A percentile compares a stretch with the other conserved stretches of the same genome.
Evolutionary conservation across 2,113 vertebrate species (phyloP).

Genomic region (Protomyctophum bolini): DNA sequence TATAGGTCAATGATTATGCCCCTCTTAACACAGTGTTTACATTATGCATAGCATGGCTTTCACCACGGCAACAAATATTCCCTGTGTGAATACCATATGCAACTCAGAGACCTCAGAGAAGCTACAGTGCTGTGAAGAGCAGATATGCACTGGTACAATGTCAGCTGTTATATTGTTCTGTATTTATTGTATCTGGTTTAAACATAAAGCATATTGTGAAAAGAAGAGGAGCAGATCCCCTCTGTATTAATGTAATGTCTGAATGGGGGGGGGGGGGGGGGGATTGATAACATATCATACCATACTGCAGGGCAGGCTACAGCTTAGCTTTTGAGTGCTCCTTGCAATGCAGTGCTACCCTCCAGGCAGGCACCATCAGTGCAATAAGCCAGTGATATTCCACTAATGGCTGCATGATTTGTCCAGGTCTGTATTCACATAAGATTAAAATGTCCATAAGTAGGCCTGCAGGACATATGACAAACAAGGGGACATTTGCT

Average conservation of each 20-base stretch:
- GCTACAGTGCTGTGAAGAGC: background rate
- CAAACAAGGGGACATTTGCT: background rate
- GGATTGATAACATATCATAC: conserved; percentile 23
- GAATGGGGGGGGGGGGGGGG: conserved; percentile 8
- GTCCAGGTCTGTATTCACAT: conserved; percentile 49
- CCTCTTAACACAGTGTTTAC: conserved; percentile 34
- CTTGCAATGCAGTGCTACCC: conserved; percentile 1
- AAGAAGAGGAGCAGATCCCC: background rate
- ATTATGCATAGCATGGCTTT: conserved; percentile 40
- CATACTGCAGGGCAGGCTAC: conserved; percentile 25
- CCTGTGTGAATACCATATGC: conserved; percentile 20
- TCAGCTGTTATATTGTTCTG: conserved; percentile 12
- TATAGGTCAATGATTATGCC: conserved; percentile 59
- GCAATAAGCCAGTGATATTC: conserved; percentile 55
- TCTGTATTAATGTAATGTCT: background rate
- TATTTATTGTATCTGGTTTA: background rate
- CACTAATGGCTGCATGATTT: conserved; percentile 41
- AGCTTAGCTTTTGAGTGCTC: conserved; percentile 55
- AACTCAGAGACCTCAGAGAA: conserved; percentile 4
- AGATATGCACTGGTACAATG: conserved; percentile 13
- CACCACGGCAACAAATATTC: conserved; percentile 2
- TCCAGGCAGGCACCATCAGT: conserved; percentile 24
- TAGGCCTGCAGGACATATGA: background rate
- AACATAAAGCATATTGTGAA: background rate
- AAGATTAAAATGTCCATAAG: conserved; percentile 46